Percentiles rank a stretch among this genome's conserved stretches.
Evolutionary conservation across 2,797 vertebrate genomes (phyloP).

Genomic region (Sitta carolinensis): DNA sequence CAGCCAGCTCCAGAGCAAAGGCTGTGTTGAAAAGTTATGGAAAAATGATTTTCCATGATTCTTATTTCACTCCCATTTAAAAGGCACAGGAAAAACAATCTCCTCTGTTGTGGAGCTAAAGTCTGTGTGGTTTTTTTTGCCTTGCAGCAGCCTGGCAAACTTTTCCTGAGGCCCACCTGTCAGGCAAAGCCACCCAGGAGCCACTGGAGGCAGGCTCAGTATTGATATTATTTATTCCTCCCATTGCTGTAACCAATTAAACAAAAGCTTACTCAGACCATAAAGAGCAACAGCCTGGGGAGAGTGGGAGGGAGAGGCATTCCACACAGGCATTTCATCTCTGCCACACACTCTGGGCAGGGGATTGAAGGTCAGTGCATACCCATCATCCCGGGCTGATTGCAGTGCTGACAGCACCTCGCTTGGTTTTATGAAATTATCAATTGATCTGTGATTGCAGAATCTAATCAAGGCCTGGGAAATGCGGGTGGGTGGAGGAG

Average conservation of each 20-base stretch:
- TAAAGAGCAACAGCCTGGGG: constrained; percentile 34
- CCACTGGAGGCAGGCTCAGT: background rate
- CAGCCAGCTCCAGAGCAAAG: background rate
- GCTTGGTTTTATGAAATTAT: constrained; percentile 64
- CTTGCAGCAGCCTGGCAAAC: background rate
- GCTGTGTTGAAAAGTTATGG: background rate
- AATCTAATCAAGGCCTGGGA: constrained; percentile 52
- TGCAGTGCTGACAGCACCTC: constrained; percentile 56
- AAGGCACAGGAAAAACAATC: background rate
- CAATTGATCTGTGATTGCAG: constrained; percentile 62
- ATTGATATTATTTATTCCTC: constrained; percentile 57
- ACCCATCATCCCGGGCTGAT: constrained; percentile 38
- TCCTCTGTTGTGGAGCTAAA: background rate
- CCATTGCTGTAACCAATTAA: constrained; percentile 46
- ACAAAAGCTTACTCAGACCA: constrained; percentile 3
- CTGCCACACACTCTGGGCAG: background rate
- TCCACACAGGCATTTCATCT: constrained; percentile 49
- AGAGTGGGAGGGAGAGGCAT: background rate
- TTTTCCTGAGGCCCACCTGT: background rate
- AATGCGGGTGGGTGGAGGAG: background rate
- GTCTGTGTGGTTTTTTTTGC: background rate
- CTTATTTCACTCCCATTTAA: background rate
- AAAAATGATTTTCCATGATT: background rate
- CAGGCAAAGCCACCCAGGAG: background rate
- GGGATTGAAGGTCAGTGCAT: constrained; percentile 59